Evolutionary conservation across 2,888 invertebrate species (phyloP).

Genomic region (Mamestra brassicae): DNA sequence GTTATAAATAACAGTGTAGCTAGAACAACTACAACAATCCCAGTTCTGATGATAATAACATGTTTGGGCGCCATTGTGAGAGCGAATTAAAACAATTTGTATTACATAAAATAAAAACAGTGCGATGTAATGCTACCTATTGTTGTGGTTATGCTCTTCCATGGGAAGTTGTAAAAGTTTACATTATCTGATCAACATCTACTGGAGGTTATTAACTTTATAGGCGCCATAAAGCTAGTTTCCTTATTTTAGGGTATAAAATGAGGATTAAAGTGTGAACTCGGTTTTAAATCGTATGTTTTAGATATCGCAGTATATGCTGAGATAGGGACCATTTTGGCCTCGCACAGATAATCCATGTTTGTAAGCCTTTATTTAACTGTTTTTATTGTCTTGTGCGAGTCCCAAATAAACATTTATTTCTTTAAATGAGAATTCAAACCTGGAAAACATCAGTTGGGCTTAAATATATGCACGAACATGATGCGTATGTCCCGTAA

Average conservation of each 20-base stretch:
- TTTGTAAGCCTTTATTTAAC: too few species aligned
- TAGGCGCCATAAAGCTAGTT: background rate
- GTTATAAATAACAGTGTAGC: background rate
- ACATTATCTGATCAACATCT: constrained; percentile 20
- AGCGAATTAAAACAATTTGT: constrained; percentile 51
- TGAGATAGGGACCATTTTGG: too few species aligned
- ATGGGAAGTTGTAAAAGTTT: constrained; percentile 38
- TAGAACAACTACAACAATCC: background rate
- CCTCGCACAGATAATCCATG: too few species aligned
- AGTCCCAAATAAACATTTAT: too few species aligned
- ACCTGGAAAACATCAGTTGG: too few species aligned
- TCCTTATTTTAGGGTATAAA: background rate
- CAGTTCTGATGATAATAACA: constrained; percentile 28
- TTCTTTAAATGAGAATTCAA: too few species aligned
- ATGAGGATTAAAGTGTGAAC: background rate
- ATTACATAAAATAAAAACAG: constrained; percentile 56
- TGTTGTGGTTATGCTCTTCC: constrained; percentile 37
- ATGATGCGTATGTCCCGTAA: too few species aligned
- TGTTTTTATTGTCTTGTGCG: too few species aligned
- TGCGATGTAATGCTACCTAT: constrained; percentile 36
- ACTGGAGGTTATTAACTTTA: constrained; percentile 12
- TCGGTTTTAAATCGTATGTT: too few species aligned
- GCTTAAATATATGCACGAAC: too few species aligned
- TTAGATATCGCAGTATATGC: too few species aligned
- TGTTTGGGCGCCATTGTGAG: constrained; percentile 37